A percentile compares a stretch with the other conserved stretches of the same genome.
Conservation (phyloP, 2,797 vertebrate genomes). For the Pelochelys cantorii region DNA sequence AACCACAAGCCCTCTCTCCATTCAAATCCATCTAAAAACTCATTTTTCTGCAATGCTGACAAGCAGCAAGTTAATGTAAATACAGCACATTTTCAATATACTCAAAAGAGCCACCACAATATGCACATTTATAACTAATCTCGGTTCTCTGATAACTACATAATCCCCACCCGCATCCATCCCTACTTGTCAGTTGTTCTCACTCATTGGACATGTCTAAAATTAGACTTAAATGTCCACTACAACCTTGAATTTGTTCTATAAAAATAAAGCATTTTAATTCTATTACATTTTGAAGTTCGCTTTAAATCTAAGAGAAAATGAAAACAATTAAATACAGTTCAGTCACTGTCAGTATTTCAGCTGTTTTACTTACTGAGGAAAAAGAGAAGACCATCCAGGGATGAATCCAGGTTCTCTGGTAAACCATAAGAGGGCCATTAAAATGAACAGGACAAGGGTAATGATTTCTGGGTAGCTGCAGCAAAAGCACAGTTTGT, state of each 20-base stretch:
- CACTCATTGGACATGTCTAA: not conserved
- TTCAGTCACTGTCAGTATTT: not conserved
- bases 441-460: slow-evolving; percentile 85
- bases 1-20: not conserved
- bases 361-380: slow-evolving; percentile 82
- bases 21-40: not conserved
- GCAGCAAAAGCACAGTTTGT: slow-evolving; percentile 57
- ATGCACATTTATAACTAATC: not conserved
- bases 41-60: not conserved
- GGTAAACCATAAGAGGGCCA: slow-evolving; percentile 92
- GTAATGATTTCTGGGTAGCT: slow-evolving; percentile 91
- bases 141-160: not conserved
- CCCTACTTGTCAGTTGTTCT: not conserved
- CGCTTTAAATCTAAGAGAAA: not conserved
- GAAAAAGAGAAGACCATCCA: slow-evolving; percentile 90
- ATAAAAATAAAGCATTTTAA: not conserved
- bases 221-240: not conserved
- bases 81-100: not conserved
- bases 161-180: not conserved
- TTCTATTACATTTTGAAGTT: not conserved
- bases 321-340: not conserved
- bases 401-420: slow-evolving; percentile 91
- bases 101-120: not conserved
- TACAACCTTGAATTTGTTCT: not conserved
- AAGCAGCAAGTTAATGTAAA: not conserved